Base-by-base conservation (phyloP, 2,888 invertebrate genomes). In the Phengaris arion region DNA sequence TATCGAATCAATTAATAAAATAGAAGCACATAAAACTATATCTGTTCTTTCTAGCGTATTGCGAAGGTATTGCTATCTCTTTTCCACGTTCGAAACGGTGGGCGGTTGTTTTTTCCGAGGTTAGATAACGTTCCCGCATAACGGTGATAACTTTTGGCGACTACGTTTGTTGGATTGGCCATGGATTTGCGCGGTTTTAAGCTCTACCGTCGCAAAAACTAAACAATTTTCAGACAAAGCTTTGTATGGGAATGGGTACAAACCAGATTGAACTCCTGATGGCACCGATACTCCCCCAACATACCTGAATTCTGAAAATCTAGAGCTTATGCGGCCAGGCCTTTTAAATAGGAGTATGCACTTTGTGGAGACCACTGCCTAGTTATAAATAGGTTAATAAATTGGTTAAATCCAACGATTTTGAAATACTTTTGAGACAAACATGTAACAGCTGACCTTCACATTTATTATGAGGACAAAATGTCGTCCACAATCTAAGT, bases 41-140 rank as follows among this genome's bases (percentile, higher is more conserved):
- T 74, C 82, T 76, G 78, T 84, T 83, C 86, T 77, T 80, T 88
- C 84, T 84, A 82, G 80, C 84, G 79, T 80, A 79, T 76, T 77
- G 74, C 78, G 81, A 81, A 79, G 77, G 77, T 79, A 77, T 81
- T 75, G 79, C 84, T 81, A 77, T 89, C 89, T 80, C 84, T 81
- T 79, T 92, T 87, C 80, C 89, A 81, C 91, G 86, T 85, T 91
- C 90, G 89, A 91, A 92, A 92, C 84, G 81, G 90, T 89, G 89
- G 91, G 92, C 89, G 92, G 86, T 86, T 81, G 84, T 86, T 90
- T 92, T 93, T 92, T 92, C 91, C 89, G 88, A 89, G 87, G 91
- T 87, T 90, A 92, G 88, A 89, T 92, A 92, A 90, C 92, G 91
- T 87, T 72, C 52, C 70, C 22, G 46, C 83, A 83, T 86, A 84